Base-by-base conservation (phyloP, 2,888 invertebrate species). In the Hydropsyche betteni region DNA sequence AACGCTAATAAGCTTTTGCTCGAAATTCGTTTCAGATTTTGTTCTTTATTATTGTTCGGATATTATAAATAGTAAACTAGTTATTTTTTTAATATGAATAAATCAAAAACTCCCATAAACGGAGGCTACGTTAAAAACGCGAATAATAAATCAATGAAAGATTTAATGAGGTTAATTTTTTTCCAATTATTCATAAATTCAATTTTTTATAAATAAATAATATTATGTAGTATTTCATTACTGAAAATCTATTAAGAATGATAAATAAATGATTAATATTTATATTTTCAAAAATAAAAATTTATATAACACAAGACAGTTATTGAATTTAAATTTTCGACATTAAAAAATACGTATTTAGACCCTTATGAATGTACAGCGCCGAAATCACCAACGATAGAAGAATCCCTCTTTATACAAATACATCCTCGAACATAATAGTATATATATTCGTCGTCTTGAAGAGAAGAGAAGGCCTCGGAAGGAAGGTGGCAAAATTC, bases 401-500 rank as follows among this genome's bases (percentile, higher is more conserved):
- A 79, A 74, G 79, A 78, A 79, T 76, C 77, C 76, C 77, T 76
- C 72, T 44, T 44, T 10, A 44, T 10, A 44, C 44, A 44, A 44
- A 44, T 10, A 44, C 44, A 44, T 10, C 70, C 71, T 55, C 73
- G 73, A 50, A 44, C 44, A 44, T 44, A 44, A 8, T 8, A 44
- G 0, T 8, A 44, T 44, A 44, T 44, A 44, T 6, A 44, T 24
- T 24, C 24, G 24, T 24, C 24, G 24, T 24, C 24, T 24, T 24
- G 51, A 16, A 55, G 58, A 68, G 24, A 72, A 69, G 51, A 24
- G 50, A 51, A 72, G 72, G 61, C 72, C 72, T 72, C 72, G 72
- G 77, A 69, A 77, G 75, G 74, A 77, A 80, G 79, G 80, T 77
- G 79, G 80, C 79, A 77, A 80, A 80, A 80, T 77, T 79, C 79